Base-by-base conservation (phyloP, 35 echinoderm and acorn worm genomes). In the Hemicentrotus pulcherrimus region DNA sequence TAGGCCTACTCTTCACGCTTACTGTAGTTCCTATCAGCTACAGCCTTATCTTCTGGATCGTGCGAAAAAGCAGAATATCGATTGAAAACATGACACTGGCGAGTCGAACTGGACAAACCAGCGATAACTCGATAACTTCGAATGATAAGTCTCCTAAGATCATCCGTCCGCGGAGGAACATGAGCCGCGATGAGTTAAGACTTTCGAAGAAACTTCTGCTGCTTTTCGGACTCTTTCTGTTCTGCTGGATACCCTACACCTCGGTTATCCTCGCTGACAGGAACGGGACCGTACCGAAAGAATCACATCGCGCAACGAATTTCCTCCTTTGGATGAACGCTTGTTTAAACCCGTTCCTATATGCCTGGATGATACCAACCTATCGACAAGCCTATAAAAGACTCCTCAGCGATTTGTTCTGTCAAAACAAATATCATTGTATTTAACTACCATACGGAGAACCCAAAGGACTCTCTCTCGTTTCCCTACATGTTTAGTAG, bases 171-270 rank as follows among this genome's bases (percentile, higher is more conserved):
- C 28, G 48, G 22, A 47, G 46, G 31, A 70, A 91, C 24, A 94
- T 96, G 28, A 97, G 96, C 47, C 47, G 65, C 87, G 95, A 96
- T 31, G 96, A 97, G 78, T 31, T 97, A 31, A 46, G 95, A 86
- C 52, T 97, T 11, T 94, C 96, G 24, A 94, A 92, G 86, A 94
- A 96, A 58, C 86, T 97, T 35, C 22, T 97, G 1, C 48, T 97
- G 32, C 86, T 97, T 0, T 97, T 94, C 61, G 88, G 88, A 18
- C 19, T 97, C 13, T 97, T 97, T 48, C 87, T 96, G 18, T 78
- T 97, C 22, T 97, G 96, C 32, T 97, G 96, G 96, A 55, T 97
- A 30, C 96, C 96, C 18, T 97, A 97, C 47, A 96, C 95, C 9
- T 86, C 94, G 46, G 96, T 95, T 4, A 41, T 96, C 32, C 94